Percentiles rank a stretch among this genome's conserved stretches.
These are phyloP conservation scores for Misgurnus anguillicaudatus DNA, from an alignment of 2,113 vertebrate species.

Conservation along the genomic window DNA sequence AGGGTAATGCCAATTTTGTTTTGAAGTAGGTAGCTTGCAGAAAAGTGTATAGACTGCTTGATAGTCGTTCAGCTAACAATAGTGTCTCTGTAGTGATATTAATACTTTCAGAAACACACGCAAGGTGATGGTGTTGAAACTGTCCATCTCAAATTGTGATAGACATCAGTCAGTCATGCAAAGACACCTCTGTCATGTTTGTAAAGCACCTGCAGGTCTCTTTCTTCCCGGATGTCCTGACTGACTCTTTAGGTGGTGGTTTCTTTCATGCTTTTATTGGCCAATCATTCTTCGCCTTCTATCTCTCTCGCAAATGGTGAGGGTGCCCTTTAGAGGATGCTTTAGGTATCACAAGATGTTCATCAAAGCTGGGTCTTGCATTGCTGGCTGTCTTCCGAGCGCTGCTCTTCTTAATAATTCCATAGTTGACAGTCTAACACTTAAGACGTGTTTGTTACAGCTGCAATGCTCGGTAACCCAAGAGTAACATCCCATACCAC, in stretches of 20 bases:
- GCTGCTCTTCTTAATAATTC: not conserved
- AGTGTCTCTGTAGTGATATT: too few species aligned
- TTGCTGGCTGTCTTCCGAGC: constrained; percentile 10
- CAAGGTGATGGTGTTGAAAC: not conserved
- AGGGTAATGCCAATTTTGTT: too few species aligned
- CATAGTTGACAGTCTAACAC: constrained; percentile 55
- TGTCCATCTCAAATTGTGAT: not conserved
- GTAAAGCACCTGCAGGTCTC: not conserved
- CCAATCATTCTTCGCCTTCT: not conserved
- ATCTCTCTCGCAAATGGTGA: constrained; percentile 7
- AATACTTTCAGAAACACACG: not conserved
- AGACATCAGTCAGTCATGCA: too few species aligned
- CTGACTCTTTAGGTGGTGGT: constrained; percentile 14
- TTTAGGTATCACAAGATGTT: not conserved
- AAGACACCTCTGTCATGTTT: not conserved
- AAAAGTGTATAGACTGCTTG: too few species aligned
- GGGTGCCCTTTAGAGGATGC: constrained; percentile 55
- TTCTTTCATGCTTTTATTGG: constrained; percentile 2
- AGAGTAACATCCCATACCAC: constrained; percentile 48
- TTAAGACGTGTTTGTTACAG: constrained; percentile 65
- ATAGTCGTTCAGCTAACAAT: too few species aligned
- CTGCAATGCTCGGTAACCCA: constrained; percentile 48
- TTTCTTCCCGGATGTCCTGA: not conserved
- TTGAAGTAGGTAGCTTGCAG: too few species aligned
- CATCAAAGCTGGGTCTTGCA: not conserved